These are phyloP conservation scores for Drosophila bocqueti DNA, from an alignment of 1,140 invertebrate species.

Conservation along the genomic window DNA sequence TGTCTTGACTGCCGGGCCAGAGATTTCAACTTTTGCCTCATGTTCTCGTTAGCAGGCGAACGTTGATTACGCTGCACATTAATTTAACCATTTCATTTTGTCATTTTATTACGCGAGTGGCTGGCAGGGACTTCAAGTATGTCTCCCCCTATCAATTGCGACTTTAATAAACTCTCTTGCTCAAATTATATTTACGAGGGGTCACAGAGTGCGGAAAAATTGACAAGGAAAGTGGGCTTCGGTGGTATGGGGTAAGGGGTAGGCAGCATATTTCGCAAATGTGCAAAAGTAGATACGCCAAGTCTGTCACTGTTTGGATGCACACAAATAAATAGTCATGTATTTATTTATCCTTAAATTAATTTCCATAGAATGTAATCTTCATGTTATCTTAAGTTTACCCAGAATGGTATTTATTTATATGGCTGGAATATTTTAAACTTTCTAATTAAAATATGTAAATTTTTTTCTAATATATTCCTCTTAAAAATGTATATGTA, in stretches of 20 bases:
- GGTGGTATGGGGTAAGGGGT: neutral
- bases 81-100: constrained; percentile 50
- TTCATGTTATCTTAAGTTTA: too few species aligned
- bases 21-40: constrained; percentile 49
- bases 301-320: constrained; percentile 18
- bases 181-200: constrained; percentile 79
- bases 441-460: too few species aligned
- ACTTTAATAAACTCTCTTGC: constrained; percentile 76
- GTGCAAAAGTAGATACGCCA: constrained; percentile 82
- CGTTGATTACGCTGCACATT: constrained; percentile 52
- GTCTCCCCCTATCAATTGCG: constrained; percentile 56
- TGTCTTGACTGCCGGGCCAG: constrained; percentile 48
- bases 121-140: neutral
- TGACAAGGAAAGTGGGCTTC: constrained; percentile 10
- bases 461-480: too few species aligned
- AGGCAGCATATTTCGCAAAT: constrained; percentile 59
- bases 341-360: too few species aligned
- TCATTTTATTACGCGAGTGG: constrained; percentile 38
- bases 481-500: too few species aligned
- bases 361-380: too few species aligned
- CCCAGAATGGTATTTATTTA: too few species aligned
- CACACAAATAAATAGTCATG: neutral
- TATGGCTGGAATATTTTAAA: too few species aligned
- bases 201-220: constrained; percentile 56
- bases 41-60: constrained; percentile 41